Evolutionary conservation across 2,113 vertebrate genomes (phyloP), one percentile per base, ranked within the genome.

Genomic region (Sterna hirundo): DNA sequence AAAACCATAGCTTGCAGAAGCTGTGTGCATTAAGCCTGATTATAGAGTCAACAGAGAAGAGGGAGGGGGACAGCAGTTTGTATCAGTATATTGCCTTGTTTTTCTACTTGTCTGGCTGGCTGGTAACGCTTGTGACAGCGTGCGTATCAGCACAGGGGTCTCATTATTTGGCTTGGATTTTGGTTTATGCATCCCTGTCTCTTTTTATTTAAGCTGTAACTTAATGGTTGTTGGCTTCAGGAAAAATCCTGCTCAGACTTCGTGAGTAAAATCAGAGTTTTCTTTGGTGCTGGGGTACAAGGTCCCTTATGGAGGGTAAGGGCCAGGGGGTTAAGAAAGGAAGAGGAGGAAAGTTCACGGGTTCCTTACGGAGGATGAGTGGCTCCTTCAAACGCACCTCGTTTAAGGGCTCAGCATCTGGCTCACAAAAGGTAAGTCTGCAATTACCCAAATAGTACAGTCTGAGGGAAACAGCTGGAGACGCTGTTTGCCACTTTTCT

Each of bases 1-100:
- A 98, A 99, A 98, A 98, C 95, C 96, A 97, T 97, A 92, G 97
- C 98, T 98, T 98, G 98, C 98, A 98, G 98, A 98, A 98, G 98
- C 98, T 81, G 95, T 94, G 97, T 98, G 98, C 99, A 99, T 99
- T 99, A 99, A 99, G 98, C 98, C 99, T 98, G 99, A 99, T 99
- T 99, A 99, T 96, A 98, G 98, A 98, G 98, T 97, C 96, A 94
- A 93, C 80, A 96, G 97, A 97, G 98, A 98, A 97, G 98, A 98
- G 92, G 79, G 86, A 89, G 80, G 91, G 92, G 88, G 78, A 88
- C 74, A 86, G 97, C 90, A 95, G 95, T 98, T 97, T 96, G 94
- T 98, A 87, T 96, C 97, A 96, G 97, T 96, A 94, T 98, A 92
- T 96, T 96, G 94, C 98, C 96, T 95, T 97, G 97, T 98, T 98